Percentiles rank a stretch among this genome's conserved stretches.
Evolutionary conservation across 2,888 invertebrate species (phyloP).

Genomic region (Phragmatobia fuliginosa): DNA sequence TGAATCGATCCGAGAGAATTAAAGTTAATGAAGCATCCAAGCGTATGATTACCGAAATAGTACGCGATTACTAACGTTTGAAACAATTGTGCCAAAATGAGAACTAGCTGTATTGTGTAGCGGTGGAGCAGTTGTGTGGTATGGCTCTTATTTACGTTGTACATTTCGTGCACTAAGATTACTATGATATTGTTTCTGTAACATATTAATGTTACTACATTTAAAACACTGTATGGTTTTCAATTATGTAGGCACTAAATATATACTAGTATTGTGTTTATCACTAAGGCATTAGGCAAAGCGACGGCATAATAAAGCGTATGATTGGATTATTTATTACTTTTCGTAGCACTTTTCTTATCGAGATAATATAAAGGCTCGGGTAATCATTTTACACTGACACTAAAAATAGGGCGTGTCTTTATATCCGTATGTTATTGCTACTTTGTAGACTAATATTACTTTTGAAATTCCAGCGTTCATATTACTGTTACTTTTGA

Average conservation of each 20-base stretch:
- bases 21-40: background rate
- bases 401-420: background rate
- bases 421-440: background rate
- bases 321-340: background rate
- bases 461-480: background rate
- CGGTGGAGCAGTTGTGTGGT: background rate
- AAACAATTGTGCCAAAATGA: background rate
- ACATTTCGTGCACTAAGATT: too few relatives aligned
- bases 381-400: background rate
- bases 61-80: background rate
- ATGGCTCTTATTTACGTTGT: background rate
- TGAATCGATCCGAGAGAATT: background rate
- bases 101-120: background rate
- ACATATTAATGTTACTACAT: too few relatives aligned
- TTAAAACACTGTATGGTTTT: too few relatives aligned
- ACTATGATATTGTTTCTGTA: too few relatives aligned
- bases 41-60: background rate
- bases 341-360: background rate
- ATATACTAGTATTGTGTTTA: too few relatives aligned
- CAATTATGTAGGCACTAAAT: too few relatives aligned
- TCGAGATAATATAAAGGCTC: too few relatives aligned
- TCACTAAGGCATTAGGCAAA: too few relatives aligned
- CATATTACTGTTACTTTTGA: background rate
- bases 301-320: too few relatives aligned
- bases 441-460: background rate